Conservation (phyloP, 2,888 invertebrate species). For the Tolmerus cingulatus region DNA sequence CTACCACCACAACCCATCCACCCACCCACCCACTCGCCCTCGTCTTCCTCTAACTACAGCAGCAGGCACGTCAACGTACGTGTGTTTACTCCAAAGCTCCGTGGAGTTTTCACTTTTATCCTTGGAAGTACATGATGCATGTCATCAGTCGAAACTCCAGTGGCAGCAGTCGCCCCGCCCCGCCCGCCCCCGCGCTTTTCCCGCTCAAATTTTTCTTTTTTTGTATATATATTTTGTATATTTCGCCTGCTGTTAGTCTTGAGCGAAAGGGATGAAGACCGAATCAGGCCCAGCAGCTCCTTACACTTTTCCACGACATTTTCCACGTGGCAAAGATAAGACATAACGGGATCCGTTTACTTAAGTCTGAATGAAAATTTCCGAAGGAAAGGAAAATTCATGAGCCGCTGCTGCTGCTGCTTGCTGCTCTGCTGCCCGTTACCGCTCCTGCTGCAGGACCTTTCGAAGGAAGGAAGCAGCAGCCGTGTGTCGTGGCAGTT, state of each 20-base stretch:
- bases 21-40: not conserved
- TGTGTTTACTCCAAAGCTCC: conserved; percentile 7
- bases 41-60: not conserved
- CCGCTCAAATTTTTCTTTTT: not conserved
- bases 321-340: conserved; percentile 38
- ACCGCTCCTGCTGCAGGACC: not conserved
- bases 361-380: conserved; percentile 36
- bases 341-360: conserved; percentile 16
- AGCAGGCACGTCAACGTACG: not conserved
- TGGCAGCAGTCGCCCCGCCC: not conserved
- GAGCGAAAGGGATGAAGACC: not conserved
- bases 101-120: conserved; percentile 30
- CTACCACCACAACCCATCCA: not conserved
- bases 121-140: not conserved
- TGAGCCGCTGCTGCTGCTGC: not conserved
- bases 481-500: conserved; percentile 1
- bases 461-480: not conserved
- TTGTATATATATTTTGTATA: not conserved
- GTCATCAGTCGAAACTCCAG: conserved; percentile 21
- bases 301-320: not conserved
- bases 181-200: not conserved
- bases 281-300: not conserved
- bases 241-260: not conserved
- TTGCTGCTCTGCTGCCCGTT: not conserved
- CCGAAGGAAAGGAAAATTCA: conserved; percentile 9